These are phyloP conservation scores for Aleiodes leptofemur DNA, from an alignment of 2,888 invertebrate genomes.

Conservation along the genomic window DNA sequence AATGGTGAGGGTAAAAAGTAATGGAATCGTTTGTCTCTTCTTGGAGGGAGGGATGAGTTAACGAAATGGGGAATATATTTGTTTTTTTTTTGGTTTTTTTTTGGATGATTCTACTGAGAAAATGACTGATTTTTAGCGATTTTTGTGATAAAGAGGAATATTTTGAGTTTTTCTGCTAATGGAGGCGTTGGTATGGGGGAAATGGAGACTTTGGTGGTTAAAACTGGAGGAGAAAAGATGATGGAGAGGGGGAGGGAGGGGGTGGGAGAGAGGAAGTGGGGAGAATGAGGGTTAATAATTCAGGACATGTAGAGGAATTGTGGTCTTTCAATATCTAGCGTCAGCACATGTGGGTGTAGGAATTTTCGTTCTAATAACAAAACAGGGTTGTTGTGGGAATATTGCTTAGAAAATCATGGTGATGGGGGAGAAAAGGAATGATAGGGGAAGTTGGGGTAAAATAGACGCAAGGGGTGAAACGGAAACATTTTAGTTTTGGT, in stretches of 20 bases:
- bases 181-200: constrained; percentile 3
- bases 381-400: background rate
- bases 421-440: background rate
- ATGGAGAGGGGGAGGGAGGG: background rate
- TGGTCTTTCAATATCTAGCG: constrained; percentile 4
- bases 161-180: background rate
- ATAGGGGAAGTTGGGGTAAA: too few relatives aligned
- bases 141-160: too few relatives aligned
- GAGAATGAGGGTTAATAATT: background rate
- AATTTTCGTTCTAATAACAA: background rate
- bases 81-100: background rate
- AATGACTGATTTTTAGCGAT: too few relatives aligned
- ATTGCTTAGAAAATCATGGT: background rate
- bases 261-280: background rate
- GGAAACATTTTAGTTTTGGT: too few relatives aligned
- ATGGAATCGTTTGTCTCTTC: background rate
- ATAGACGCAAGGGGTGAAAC: too few relatives aligned
- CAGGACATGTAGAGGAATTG: background rate
- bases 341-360: background rate
- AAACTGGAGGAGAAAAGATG: background rate
- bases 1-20: constrained; percentile 1
- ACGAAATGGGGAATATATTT: too few relatives aligned
- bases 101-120: background rate
- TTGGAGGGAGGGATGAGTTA: too few relatives aligned
- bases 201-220: background rate